Evolutionary conservation across 2,797 vertebrate species (phyloP).

Genomic region (Eospalax fontanierii): DNA sequence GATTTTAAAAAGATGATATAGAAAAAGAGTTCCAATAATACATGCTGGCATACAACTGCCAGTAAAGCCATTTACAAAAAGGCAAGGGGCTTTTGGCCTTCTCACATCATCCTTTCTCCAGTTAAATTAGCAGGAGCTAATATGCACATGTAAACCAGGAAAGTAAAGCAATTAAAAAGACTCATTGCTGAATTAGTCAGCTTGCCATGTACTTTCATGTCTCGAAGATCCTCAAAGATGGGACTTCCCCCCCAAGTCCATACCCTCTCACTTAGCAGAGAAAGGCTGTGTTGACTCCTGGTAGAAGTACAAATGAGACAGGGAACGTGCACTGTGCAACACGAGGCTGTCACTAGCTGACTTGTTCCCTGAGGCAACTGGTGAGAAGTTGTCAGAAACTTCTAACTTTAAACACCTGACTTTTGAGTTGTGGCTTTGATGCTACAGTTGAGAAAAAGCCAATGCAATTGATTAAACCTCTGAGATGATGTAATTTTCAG

Average conservation of each 20-base stretch:
- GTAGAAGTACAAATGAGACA: slow-evolving; percentile 36
- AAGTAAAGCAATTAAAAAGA: slow-evolving; percentile 52
- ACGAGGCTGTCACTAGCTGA: slow-evolving; percentile 1
- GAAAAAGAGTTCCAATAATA: slow-evolving; percentile 11
- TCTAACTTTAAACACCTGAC: slow-evolving; percentile 36
- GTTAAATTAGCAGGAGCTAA: slow-evolving; percentile 6
- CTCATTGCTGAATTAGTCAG: slow-evolving; percentile 39
- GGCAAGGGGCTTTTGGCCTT: not conserved
- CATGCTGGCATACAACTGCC: slow-evolving; percentile 3
- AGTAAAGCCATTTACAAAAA: slow-evolving; percentile 58
- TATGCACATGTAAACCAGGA: slow-evolving; percentile 26
- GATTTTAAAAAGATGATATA: slow-evolving; percentile 56
- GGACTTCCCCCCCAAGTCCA: slow-evolving; percentile 18
- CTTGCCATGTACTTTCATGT: not conserved
- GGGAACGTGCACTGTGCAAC: slow-evolving; percentile 46
- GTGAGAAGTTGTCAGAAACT: slow-evolving; percentile 58
- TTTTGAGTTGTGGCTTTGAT: slow-evolving; percentile 55
- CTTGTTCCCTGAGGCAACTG: slow-evolving; percentile 46
- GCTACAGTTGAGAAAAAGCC: not conserved
- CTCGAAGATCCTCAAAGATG: not conserved
- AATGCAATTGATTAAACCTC: slow-evolving; percentile 28
- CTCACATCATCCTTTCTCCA: slow-evolving; percentile 50
- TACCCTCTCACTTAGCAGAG: slow-evolving; percentile 38
- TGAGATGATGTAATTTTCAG: slow-evolving; percentile 55
- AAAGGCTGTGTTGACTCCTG: not conserved